Evolutionary conservation across 2,888 invertebrate species (phyloP), one percentile per base, ranked within the genome.

Genomic region (Norana najaformis): DNA sequence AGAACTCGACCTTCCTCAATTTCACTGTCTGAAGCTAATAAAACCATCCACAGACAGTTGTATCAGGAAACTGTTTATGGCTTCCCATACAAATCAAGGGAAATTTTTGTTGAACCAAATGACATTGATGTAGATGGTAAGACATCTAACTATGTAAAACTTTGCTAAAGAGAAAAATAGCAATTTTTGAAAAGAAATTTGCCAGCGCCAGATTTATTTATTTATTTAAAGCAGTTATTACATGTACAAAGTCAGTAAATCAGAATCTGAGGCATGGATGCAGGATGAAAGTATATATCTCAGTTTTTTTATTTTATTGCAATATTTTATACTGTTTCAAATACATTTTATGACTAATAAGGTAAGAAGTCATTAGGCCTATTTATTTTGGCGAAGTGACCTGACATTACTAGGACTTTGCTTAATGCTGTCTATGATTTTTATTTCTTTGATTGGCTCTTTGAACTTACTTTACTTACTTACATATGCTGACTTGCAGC

Each of bases 51-150:
- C 69, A 30, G n/a, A 69, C 69, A 69, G 11, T 69, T 69, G 69
- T 69, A 69, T n/a, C 69, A 69, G 69, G 69, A 69, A 69, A 69
- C 69, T 69, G 69, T 69, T 69, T 69, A 69, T n/a, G 69, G 69
- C 69, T 69, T 69, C n/a, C 69, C 69, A 69, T 4, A 11, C 69
- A 69, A n/a, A 69, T 69, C 69, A 69, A 69, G 69, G 69, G 69
- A 69, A 69, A 69, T 69, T 69, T 69, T 69, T n/a, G n/a, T 69
- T 69, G 69, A 69, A n/a, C 69, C 69, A 69, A 69, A 69, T 8
- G 69, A 69, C 69, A 69, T 69, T 69, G n/a, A 69, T n/a, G 69
- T 13, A 30, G n/a, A 69, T n/a, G 69, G 69, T 69, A 69, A 69
- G 69, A 69, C 30, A 69, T 0, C 69, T 69, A 69, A 69, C 69